Evolutionary conservation across 2,888 invertebrate species (phyloP).

Genomic region (Chrysolina oricalcia): DNA sequence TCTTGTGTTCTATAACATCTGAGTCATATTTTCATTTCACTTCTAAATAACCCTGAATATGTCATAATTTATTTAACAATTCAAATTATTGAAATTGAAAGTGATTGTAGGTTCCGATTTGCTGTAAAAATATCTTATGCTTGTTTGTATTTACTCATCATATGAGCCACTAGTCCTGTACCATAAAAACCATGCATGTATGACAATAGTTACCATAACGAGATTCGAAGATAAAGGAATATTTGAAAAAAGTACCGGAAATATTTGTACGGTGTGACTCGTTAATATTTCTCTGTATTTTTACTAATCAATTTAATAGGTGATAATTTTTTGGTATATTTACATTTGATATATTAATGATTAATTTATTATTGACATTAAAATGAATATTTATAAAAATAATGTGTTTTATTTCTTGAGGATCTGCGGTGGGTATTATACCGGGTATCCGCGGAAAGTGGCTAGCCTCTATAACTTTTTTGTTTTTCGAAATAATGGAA

Average conservation of each 20-base stretch:
- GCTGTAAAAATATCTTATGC: conserved; percentile 5
- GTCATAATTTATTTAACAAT: not conserved
- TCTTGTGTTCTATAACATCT: not conserved
- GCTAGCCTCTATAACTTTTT: no score
- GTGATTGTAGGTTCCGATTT: not conserved
- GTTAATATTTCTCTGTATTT: conserved; percentile 52
- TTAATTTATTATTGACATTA: conserved; percentile 60
- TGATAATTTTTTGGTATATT: conserved; percentile 62
- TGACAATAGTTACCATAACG: conserved; percentile 63
- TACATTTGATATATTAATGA: conserved; percentile 60
- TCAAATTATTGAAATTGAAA: not conserved
- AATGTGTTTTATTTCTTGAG: not conserved
- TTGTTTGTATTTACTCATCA: conserved; percentile 13
- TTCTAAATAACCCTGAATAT: not conserved
- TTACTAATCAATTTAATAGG: conserved; percentile 56
- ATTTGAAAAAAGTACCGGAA: conserved; percentile 43
- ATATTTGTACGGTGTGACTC: conserved; percentile 40
- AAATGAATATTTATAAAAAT: conserved; percentile 57
- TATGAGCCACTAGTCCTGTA: conserved; percentile 48
- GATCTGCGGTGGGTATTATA: not conserved
- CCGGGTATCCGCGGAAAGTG: no score
- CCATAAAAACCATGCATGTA: conserved; percentile 54
- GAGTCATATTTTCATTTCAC: not conserved
- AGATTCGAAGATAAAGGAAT: conserved; percentile 49
- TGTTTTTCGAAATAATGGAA: no score